Base-by-base conservation (phyloP, 2,113 vertebrate species). In the Anoura caudifer region DNA sequence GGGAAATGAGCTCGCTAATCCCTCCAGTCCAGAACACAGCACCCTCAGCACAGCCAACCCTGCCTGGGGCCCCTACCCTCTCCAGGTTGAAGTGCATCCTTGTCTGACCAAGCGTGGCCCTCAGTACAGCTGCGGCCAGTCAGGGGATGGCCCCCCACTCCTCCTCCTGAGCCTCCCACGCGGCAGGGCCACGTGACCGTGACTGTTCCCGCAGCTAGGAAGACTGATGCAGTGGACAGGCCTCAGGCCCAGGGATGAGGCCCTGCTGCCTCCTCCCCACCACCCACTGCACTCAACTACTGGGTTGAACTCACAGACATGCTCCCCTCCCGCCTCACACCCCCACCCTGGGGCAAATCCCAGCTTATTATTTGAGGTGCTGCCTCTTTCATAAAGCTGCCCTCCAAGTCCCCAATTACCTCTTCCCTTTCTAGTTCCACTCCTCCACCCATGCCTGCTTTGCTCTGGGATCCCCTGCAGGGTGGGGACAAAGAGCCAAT, bases 401-500 rank as follows among this genome's bases (percentile, higher is more conserved):
- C 9, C 50, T 85, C 69, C 0, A 41, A 12, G 38, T 45, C 10
- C 17, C 24, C 24, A 19, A 2, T 31, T 16, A 22, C 36, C 7
- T 41, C 26, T 1, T n/a, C 19, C 5, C 33, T 59, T 54, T 43
- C 14, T 3, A 47, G 38, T 47, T 59, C 17, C 15, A 15, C 6
- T 2, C 24, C 4, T 36, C 82, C 45, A 7, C 31, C 36, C 12
- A 11, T 41, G 47, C n/a, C 31, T 77, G 36, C 63, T 20, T 31
- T 17, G 38, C 38, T 54, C 61, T 70, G 24, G 1, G 24, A 41
- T 20, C 13, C 70, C 75, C 73, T 38, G 13, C 11, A 59, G 8
- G 2, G 2, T 10, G 7, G 15, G 7, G 1, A 69, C 2, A 17
- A 22, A 1, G 50, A 36, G 11, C 36, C 13, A 11, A 14, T 1